Conservation (phyloP, 1,140 invertebrate genomes). For the Leptestheria dahalacensis region DNA sequence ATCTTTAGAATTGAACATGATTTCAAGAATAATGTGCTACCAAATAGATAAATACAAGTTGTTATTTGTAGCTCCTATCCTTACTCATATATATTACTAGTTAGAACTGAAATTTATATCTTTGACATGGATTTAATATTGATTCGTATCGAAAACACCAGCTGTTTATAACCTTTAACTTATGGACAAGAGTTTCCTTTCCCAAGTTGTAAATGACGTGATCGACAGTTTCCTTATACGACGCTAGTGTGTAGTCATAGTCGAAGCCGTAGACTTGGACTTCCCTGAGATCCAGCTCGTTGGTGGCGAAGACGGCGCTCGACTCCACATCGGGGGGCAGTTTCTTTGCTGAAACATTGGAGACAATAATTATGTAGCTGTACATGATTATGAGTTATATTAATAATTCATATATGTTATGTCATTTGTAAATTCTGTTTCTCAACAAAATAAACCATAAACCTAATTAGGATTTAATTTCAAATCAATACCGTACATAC, state of each 20-base stretch:
- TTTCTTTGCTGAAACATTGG: slow-evolving; percentile 58
- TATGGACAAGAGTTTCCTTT: slow-evolving; percentile 66
- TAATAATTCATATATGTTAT: background rate
- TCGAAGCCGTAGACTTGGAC: slow-evolving; percentile 95
- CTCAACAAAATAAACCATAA: background rate
- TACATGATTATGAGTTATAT: background rate
- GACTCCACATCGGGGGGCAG: slow-evolving; percentile 69
- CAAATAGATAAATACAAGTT: too few relatives aligned
- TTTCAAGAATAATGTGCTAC: too few relatives aligned
- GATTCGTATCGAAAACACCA: too few relatives aligned
- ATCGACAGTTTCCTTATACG: slow-evolving; percentile 80
- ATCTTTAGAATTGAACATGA: too few relatives aligned
- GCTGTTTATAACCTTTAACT: slow-evolving; percentile 58
- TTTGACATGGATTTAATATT: too few relatives aligned
- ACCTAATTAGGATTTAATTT: background rate
- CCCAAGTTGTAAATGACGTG: slow-evolving; percentile 84
- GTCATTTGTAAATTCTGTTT: background rate
- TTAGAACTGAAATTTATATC: too few relatives aligned
- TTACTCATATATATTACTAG: too few relatives aligned
- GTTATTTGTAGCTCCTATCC: too few relatives aligned
- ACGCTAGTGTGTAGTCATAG: slow-evolving; percentile 96
- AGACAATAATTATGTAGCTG: background rate
- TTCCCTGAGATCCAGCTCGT: slow-evolving; percentile 79
- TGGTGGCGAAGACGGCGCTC: slow-evolving; percentile 87
- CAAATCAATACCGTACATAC: too few relatives aligned